phyloP scores from a whole-genome alignment of 1,140 invertebrate species.

The Ceratosolen fusciceps region DNA sequence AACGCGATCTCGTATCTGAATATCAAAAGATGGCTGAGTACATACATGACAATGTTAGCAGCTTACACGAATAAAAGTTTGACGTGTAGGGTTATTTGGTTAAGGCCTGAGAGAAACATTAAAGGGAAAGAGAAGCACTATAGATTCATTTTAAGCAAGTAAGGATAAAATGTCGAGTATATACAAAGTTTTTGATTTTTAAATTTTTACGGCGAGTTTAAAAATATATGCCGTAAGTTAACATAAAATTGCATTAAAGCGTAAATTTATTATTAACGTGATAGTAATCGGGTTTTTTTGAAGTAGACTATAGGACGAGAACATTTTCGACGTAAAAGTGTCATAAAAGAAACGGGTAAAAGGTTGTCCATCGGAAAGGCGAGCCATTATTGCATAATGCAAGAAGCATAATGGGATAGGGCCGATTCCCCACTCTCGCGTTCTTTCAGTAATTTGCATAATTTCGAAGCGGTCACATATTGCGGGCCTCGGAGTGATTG shows the following conservation, averaged over 20 bases:
- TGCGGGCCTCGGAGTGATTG: background rate
- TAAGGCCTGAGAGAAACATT: too few species aligned
- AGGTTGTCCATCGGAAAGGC: background rate
- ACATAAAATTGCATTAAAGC: background rate
- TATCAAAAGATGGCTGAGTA: too few species aligned
- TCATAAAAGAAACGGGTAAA: background rate
- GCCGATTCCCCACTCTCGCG: background rate
- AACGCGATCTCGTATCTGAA: too few species aligned
- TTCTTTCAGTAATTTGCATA: background rate
- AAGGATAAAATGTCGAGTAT: background rate
- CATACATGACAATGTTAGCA: too few species aligned
- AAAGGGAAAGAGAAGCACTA: too few species aligned
- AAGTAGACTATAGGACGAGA: background rate
- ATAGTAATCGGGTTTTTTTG: background rate
- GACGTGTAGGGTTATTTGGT: too few species aligned
- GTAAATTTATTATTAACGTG: background rate
- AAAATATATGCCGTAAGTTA: background rate
- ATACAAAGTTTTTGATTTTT: background rate
- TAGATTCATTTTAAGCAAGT: background rate
- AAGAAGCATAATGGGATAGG: background rate
- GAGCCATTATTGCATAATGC: background rate
- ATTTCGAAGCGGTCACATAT: background rate
- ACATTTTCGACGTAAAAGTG: background rate
- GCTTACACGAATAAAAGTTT: too few species aligned
- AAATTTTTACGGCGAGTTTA: background rate